A percentile compares a stretch with the other conserved stretches of the same genome.
These are phyloP conservation scores for Haliclystus octoradiatus DNA, from an alignment of 30 jellyfish, hydroid and myxozoan species.

Conservation along the genomic window DNA sequence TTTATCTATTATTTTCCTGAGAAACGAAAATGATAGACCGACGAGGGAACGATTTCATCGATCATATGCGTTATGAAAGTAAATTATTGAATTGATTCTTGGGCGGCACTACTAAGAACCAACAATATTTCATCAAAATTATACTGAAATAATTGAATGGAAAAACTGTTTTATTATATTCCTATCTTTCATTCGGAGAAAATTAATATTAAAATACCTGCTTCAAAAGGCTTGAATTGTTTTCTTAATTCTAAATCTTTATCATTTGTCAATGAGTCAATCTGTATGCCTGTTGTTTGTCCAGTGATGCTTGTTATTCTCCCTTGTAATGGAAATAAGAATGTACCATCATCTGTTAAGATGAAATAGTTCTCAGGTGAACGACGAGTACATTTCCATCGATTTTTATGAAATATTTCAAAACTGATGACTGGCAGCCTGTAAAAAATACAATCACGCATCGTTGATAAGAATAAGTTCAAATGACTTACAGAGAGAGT, in stretches of 20 bases:
- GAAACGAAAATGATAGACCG: no score
- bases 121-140: no score
- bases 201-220: no score
- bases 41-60: no score
- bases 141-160: no score
- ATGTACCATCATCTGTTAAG: background rate
- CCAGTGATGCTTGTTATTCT: constrained; percentile 78
- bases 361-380: constrained; percentile 45
- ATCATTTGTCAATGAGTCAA: constrained; percentile 2
- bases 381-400: constrained; percentile 69
- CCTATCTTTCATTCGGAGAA: no score
- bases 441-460: background rate
- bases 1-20: no score
- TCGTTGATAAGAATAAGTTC: background rate
- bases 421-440: constrained; percentile 67
- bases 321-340: constrained; percentile 25
- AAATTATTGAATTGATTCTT: no score
- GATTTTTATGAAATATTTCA: constrained; percentile 49
- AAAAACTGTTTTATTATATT: no score
- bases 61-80: no score
- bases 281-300: constrained; percentile 51
- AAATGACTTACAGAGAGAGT: background rate
- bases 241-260: constrained; percentile 20
- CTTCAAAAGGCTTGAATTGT: constrained; percentile 46
- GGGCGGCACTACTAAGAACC: no score